These are phyloP conservation scores for Stegodyphus dumicola DNA, from an alignment of 1,140 invertebrate genomes.

Conservation along the genomic window DNA sequence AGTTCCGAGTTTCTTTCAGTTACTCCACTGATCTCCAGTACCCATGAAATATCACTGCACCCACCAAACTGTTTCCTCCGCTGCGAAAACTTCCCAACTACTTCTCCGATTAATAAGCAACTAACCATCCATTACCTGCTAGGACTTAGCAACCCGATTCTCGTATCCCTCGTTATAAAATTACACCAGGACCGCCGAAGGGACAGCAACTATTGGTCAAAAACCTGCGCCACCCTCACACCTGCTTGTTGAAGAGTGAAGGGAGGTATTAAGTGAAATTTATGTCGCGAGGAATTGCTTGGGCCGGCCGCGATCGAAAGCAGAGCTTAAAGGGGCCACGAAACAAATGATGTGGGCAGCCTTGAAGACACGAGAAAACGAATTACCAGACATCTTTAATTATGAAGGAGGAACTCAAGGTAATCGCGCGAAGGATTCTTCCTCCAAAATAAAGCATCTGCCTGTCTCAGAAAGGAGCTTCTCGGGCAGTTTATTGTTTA, in stretches of 20 bases:
- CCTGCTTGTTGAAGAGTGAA: background rate
- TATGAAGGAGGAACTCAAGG: slow-evolving; percentile 16
- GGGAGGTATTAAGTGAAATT: slow-evolving; percentile 9
- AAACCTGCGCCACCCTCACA: background rate
- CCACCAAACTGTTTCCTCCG: background rate
- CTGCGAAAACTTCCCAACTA: too few species aligned
- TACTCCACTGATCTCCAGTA: too few species aligned
- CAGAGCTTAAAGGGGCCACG: background rate
- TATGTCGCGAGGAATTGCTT: slow-evolving; percentile 30
- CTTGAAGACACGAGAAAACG: background rate
- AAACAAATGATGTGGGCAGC: background rate
- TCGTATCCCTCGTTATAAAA: slow-evolving; percentile 32
- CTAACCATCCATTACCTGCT: slow-evolving; percentile 16
- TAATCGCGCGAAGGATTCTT: background rate
- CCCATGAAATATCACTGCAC: too few species aligned
- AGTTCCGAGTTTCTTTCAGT: too few species aligned
- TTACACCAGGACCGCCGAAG: background rate
- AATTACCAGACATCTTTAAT: slow-evolving; percentile 36
- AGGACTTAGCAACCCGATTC: slow-evolving; percentile 8
- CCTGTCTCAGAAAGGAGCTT: too few species aligned
- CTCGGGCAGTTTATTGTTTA: too few species aligned
- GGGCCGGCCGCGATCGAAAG: slow-evolving; percentile 5
- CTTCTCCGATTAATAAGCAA: too few species aligned
- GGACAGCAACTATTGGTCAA: slow-evolving; percentile 43
- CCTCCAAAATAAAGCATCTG: too few species aligned